Conservation (phyloP, 2,797 vertebrate genomes). For the Natrix natrix region DNA sequence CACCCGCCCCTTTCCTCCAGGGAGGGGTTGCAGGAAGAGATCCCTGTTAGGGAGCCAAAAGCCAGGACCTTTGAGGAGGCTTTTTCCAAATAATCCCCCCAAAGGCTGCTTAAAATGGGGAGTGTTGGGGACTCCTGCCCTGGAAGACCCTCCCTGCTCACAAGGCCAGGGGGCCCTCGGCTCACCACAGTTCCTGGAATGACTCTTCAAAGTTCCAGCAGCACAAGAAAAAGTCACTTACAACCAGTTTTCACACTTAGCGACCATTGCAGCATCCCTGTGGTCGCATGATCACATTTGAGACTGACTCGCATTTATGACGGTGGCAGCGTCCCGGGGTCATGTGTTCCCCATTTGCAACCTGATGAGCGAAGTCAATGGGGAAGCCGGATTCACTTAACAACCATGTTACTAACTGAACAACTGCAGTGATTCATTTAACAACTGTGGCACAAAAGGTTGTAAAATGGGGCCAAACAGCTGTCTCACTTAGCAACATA, state of each 20-base stretch:
- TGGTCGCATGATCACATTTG: not conserved
- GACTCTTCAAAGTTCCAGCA: not conserved
- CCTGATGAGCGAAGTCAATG: not conserved
- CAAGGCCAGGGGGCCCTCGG: accelerated
- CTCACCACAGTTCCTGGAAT: not conserved
- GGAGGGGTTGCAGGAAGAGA: not conserved
- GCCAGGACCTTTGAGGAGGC: not conserved
- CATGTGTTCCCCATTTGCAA: not conserved
- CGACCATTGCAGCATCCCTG: not conserved
- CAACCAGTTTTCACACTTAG: not conserved
- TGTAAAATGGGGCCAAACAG: not conserved
- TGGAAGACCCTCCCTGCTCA: not conserved
- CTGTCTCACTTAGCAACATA: not conserved
- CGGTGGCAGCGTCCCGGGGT: accelerated
- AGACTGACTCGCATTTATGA: not conserved
- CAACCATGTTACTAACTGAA: not conserved
- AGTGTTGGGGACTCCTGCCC: not conserved
- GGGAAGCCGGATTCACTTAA: not conserved
- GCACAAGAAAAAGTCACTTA: not conserved
- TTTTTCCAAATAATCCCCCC: not conserved
- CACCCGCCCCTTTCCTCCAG: not conserved
- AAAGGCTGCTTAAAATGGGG: not conserved
- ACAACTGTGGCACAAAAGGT: not conserved
- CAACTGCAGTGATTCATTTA: not conserved
- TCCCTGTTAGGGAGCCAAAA: not conserved